Percentiles rank a stretch among this genome's conserved stretches.
These are phyloP conservation scores for Siderastrea siderea DNA, from an alignment of 92 coral and sea anemone species.

Conservation along the genomic window DNA sequence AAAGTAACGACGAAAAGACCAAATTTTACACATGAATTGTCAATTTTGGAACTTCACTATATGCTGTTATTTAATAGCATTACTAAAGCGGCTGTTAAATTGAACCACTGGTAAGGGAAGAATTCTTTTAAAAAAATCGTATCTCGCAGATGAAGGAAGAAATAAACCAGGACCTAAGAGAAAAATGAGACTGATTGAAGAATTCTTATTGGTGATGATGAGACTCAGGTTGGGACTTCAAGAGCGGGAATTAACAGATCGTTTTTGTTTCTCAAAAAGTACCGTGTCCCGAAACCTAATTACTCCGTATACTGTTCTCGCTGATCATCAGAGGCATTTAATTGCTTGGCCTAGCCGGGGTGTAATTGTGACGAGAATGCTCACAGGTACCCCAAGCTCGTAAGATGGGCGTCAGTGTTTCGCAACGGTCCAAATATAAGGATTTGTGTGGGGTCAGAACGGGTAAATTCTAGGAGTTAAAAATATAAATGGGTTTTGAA, in stretches of 20 bases:
- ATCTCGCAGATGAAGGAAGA: slow-evolving; percentile 30
- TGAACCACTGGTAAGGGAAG: slow-evolving; percentile 69
- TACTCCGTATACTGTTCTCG: slow-evolving; percentile 47
- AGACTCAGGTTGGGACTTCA: slow-evolving; percentile 44
- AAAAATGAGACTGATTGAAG: slow-evolving; percentile 47
- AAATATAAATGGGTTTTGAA: too few species aligned
- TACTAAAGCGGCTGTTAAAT: slow-evolving; percentile 20
- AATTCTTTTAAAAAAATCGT: slow-evolving; percentile 29
- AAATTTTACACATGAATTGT: slow-evolving; percentile 68
- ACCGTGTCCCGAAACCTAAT: slow-evolving; percentile 35
- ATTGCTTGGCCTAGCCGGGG: slow-evolving; percentile 36
- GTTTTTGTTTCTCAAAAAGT: slow-evolving; percentile 49
- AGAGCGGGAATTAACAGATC: slow-evolving; percentile 44
- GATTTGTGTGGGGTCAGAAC: too few species aligned
- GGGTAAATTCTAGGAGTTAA: too few species aligned
- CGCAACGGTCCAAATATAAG: too few species aligned
- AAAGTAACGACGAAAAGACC: slow-evolving; percentile 29
- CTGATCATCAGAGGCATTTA: slow-evolving; percentile 29
- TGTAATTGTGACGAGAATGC: background rate
- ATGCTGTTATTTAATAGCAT: slow-evolving; percentile 45
- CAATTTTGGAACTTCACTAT: slow-evolving; percentile 57
- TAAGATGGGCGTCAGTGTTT: too few species aligned
- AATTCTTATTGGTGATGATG: slow-evolving; percentile 52
- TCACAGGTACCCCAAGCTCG: background rate
- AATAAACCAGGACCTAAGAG: slow-evolving; percentile 56